Evolutionary conservation across 2,797 vertebrate genomes (phyloP), one percentile per base, ranked within the genome.

Genomic region (Aplochiton taeniatus): DNA sequence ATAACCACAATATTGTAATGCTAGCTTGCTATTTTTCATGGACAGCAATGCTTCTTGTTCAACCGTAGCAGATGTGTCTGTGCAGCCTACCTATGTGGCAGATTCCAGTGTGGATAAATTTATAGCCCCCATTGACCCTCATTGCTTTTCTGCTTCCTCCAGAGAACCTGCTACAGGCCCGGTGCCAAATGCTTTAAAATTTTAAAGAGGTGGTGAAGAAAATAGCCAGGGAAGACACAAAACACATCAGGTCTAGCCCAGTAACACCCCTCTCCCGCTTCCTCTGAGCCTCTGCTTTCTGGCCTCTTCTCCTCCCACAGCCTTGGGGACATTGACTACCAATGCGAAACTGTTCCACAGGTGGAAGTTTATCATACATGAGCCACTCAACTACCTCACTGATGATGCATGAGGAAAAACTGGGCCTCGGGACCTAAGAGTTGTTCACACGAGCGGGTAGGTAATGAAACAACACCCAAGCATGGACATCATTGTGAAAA

Each of bases 131-230:
- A 83, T 85, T 94, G 94, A 94, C 90, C 93, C 87, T 80, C 85
- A 85, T 85, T 92, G 90, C 91, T 90, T 90, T 83, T 89, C 84
- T 84, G 87, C 89, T 94, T 94, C 93, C 94, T 94, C 92, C 83
- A 88, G 93, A 94, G 95, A 93, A 94, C 88, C 90, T 91, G 88
- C 90, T 85, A 87, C 88, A 87, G 93, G 93, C 94, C 91, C 83
- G 80, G 88, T 77, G 93, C 95, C 95, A 96, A 96, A 90, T 85
- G 92, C 93, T 88, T 93, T 95, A 95, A 96, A 95, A 95, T 95
- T 31, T 97, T 97, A 96, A 98, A 95, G 95, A 97, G 95, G 95
- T 97, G 96, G 94, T 92, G 94, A 93, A 94, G 95, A 97, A 95
- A 94, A 92, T 94, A 90, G 92, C 94, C 95, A 97, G 95, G 94